Evolutionary conservation across 2,797 vertebrate species (phyloP), one percentile per base, ranked within the genome.

Genomic region (Sebastes kiyomatsui): DNA sequence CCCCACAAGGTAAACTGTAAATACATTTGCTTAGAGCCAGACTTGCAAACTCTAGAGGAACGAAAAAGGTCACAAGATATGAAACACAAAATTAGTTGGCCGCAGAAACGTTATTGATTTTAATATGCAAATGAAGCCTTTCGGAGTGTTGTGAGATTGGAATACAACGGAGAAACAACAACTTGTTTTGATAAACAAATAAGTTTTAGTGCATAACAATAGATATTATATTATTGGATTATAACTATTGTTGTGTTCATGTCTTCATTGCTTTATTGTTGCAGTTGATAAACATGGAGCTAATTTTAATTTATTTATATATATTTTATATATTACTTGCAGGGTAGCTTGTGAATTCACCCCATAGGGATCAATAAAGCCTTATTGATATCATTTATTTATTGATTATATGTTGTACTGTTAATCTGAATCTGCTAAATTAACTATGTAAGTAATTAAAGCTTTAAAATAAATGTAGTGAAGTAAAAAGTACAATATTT

Each of bases 31-130:
- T 23, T 4, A 16, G 28, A 54, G 52, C 52, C 52, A 54, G 52
- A 27, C 23, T 13, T 25, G 22, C 6, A 58, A 58, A 58, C 22
- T 27, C 23, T 58, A 7, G 23, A 25, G 12, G 0, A 25, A 12
- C 2, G 13, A 4, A 14, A 58, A 14, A 27, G 23, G 55, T 55
- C 23, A 27, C 54, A 23, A 55, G 46, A 22, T 54, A 54, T n/a
- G 52, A 54, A 54, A 54, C 3, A 49, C 0, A 22, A 55, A 46
- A 23, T 23, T 0, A 13, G 22, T 9, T 3, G 54, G 5, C 2
- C 1, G 2, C n/a, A 23, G 54, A 55, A 7, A 23, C 2, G 2
- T 49, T 20, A 20, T 20, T 49, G 46, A 49, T 49, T 49, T 20
- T 20, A 20, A 49, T 49, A 49, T 18, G 18, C 46, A 49, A 49